Conservation (phyloP, 2,888 invertebrate species). For the Aspidiotus rigidus region DNA sequence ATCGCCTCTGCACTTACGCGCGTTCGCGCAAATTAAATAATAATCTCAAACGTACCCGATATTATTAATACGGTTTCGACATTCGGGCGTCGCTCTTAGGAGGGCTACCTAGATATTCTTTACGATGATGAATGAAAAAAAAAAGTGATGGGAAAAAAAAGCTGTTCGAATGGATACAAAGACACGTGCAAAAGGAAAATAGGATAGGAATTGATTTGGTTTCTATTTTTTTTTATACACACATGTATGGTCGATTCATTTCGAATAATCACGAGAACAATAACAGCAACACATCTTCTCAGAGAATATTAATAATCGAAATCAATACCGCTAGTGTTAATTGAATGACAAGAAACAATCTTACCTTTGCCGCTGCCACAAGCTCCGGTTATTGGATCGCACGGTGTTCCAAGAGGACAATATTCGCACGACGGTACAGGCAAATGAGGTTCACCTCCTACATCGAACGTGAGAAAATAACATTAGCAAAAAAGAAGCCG, state of each 20-base stretch:
- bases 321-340: not conserved
- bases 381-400: slow-evolving; percentile 69
- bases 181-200: slow-evolving; percentile 17
- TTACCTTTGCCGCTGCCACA: slow-evolving; percentile 64
- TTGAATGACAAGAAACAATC: slow-evolving; percentile 12
- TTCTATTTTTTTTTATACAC: not conserved
- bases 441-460: slow-evolving; percentile 35
- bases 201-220: not conserved
- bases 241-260: not conserved
- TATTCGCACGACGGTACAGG: slow-evolving; percentile 54
- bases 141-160: not conserved
- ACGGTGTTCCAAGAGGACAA: slow-evolving; percentile 66
- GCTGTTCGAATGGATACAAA: slow-evolving; percentile 1
- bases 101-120: no score
- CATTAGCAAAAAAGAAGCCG: slow-evolving; percentile 49
- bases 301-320: not conserved
- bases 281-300: slow-evolving; percentile 37
- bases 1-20: not conserved
- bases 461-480: slow-evolving; percentile 57
- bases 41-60: not conserved
- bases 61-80: no score
- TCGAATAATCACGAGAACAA: slow-evolving; percentile 6
- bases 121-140: no score
- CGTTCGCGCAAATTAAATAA: not conserved
- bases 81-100: no score